Percentiles rank a stretch among this genome's conserved stretches.
These are phyloP conservation scores for Latrodectus geometricus DNA, from an alignment of 1,140 invertebrate species.

Conservation along the genomic window DNA sequence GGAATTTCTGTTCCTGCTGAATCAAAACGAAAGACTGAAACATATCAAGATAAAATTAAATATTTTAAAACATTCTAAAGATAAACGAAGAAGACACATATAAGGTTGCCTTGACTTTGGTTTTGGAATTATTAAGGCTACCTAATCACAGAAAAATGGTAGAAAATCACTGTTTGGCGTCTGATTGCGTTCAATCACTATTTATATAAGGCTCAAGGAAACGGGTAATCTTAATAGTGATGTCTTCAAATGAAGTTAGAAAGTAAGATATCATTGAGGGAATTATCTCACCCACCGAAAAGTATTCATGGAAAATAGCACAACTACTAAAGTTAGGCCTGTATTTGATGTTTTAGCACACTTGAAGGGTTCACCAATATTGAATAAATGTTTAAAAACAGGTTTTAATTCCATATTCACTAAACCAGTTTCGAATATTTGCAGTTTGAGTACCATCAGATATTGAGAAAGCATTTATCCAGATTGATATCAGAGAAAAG, in stretches of 20 bases:
- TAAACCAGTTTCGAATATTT: background rate
- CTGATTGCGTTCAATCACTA: no score
- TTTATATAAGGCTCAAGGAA: background rate
- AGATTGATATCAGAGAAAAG: no score
- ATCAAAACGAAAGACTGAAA: background rate
- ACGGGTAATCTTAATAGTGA: background rate
- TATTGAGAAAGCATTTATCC: conserved; percentile 13
- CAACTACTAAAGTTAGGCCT: conserved; percentile 5
- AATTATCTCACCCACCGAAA: background rate
- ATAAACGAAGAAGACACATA: background rate
- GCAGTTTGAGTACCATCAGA: background rate
- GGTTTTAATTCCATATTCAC: background rate
- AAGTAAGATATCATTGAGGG: background rate
- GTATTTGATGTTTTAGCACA: background rate
- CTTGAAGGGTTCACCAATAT: background rate
- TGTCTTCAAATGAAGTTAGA: background rate
- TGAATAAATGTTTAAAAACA: background rate
- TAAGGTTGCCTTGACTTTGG: background rate
- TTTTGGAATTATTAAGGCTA: background rate
- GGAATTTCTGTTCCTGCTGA: background rate
- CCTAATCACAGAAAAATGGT: no score
- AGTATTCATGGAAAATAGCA: background rate
- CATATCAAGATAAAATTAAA: background rate
- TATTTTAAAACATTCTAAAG: background rate
- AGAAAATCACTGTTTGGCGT: no score